These are phyloP conservation scores for Naso thynnoides DNA, from an alignment of 2,797 vertebrate genomes.

Conservation along the genomic window DNA sequence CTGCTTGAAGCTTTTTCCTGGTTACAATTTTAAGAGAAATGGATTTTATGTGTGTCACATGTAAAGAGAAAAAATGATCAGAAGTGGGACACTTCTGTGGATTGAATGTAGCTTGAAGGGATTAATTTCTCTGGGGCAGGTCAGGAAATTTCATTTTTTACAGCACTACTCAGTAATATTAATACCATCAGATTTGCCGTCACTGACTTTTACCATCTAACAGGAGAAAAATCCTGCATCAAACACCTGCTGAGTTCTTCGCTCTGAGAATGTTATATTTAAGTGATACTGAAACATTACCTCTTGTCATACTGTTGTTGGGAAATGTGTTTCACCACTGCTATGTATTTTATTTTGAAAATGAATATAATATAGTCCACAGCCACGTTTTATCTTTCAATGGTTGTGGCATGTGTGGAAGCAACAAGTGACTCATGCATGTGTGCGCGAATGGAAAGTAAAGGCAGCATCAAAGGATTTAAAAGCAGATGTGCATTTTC, in stretches of 20 bases:
- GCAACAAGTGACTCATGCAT: constrained; percentile 15
- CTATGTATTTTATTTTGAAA: background rate
- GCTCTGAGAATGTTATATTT: background rate
- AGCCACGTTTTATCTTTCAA: background rate
- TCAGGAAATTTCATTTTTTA: constrained; percentile 39
- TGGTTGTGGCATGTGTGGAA: background rate
- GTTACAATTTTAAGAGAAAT: constrained; percentile 25
- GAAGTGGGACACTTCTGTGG: constrained; percentile 45
- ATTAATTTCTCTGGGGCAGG: constrained; percentile 47
- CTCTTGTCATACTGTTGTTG: background rate
- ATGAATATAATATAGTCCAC: background rate
- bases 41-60: constrained; percentile 29
- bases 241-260: background rate
- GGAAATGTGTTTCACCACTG: background rate
- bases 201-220: constrained; percentile 7
- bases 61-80: constrained; percentile 16
- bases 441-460: background rate
- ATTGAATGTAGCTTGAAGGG: constrained; percentile 31
- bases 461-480: background rate
- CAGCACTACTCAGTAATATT: constrained; percentile 34
- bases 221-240: background rate
- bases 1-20: constrained; percentile 17
- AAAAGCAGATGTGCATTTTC: background rate
- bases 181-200: constrained; percentile 25
- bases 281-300: constrained; percentile 5